Evolutionary conservation across 1,140 invertebrate genomes (phyloP), one percentile per base, ranked within the genome.

Genomic region (Nasonia vitripennis): DNA sequence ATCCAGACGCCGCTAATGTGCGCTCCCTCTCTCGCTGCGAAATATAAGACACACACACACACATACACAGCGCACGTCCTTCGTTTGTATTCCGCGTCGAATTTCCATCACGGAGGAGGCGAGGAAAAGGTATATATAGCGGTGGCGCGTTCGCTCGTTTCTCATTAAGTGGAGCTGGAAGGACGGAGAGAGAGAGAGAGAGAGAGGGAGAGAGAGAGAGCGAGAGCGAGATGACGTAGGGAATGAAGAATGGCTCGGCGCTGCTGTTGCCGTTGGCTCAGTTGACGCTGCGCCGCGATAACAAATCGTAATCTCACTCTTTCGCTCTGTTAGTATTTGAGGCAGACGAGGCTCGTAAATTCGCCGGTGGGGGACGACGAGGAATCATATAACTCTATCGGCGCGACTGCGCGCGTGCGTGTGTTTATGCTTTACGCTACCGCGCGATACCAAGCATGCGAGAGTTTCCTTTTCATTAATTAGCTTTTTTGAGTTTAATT

Each of bases 81-180:
- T 67, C 48, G 77, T 87, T 80, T 84, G 87, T 84, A 73, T 81
- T 37, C 77, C 86, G 78, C 87, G 84, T 85, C 74, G 85, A 87
- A 90, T 89, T 87, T 86, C 84, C 86, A 84, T 79, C 51, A 34
- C 12, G 77, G 5, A 62, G 55, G 55, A 62, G 55, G 10, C 51
- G 27, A 12, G 31, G 77, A 37, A 62, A 51, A 67, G 27, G 77
- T 62, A 79, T n/a, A 77, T 51, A 45, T 27, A 51, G 41, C 41
- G 41, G 41, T 45, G 41, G 9, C 41, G 41, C 20, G 20, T 17
- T 31, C 17, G 71, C 77, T 78, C 77, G 77, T 79, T 79, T 62
- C 77, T 31, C 77, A 79, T 79, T 79, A 79, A 20, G 55, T 62
- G 55, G 55, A 20, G 17, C 41, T n/a, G 55, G 17, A 62, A 20